Evolutionary conservation across 2,113 vertebrate species (phyloP).

Genomic region (Syrrhaptes paradoxus): DNA sequence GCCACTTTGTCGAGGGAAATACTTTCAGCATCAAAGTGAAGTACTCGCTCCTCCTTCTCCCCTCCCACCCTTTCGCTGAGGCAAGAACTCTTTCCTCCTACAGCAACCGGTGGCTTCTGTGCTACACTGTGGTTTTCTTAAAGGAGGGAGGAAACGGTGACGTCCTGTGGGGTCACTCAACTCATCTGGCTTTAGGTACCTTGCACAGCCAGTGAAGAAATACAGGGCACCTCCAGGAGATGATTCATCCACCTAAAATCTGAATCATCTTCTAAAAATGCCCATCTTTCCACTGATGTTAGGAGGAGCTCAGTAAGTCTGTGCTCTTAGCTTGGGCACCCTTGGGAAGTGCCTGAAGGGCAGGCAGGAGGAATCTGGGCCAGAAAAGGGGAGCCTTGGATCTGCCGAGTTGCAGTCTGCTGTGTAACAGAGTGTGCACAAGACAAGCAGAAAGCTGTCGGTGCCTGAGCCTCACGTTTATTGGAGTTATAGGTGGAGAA

Average conservation of each 20-base stretch:
- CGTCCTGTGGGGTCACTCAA: background rate
- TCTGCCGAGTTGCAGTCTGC: background rate
- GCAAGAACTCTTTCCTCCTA: conserved; percentile 21
- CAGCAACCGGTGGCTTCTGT: background rate
- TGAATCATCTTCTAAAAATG: background rate
- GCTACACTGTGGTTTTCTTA: background rate
- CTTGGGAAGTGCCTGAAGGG: background rate
- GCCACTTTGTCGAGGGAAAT: conserved; percentile 26
- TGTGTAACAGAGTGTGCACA: accelerated
- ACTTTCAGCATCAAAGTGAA: conserved; percentile 40
- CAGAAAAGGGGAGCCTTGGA: background rate
- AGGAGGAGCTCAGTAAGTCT: background rate
- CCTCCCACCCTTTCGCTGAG: conserved; percentile 55
- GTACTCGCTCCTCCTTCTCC: conserved; percentile 39
- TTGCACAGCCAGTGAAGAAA: background rate
- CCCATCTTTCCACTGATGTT: background rate
- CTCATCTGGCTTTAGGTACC: background rate
- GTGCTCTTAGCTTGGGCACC: background rate
- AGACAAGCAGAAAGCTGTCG: background rate
- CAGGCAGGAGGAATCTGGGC: background rate
- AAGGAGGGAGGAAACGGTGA: background rate
- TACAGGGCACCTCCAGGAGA: background rate
- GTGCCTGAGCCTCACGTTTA: background rate
- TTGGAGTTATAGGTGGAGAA: conserved; percentile 36
- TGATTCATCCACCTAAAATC: background rate